Percentiles rank a stretch among this genome's conserved stretches.
These are phyloP conservation scores for Microvelia longipes DNA, from an alignment of 1,140 invertebrate genomes.

Conservation along the genomic window DNA sequence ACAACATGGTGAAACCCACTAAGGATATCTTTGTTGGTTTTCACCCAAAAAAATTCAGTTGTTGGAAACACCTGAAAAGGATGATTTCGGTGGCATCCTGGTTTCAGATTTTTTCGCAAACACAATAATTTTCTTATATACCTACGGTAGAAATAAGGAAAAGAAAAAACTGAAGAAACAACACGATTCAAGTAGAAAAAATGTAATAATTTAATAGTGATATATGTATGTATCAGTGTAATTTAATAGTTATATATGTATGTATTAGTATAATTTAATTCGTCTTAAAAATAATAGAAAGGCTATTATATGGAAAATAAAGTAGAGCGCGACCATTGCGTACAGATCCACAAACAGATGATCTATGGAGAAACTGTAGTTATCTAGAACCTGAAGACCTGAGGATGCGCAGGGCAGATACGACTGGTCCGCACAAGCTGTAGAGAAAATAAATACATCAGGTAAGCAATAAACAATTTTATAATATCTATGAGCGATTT, in stretches of 20 bases:
- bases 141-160: too few species aligned
- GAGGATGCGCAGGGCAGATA: slow-evolving; percentile 52
- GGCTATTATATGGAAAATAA: slow-evolving; percentile 50
- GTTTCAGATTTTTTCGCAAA: too few species aligned
- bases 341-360: slow-evolving; percentile 47
- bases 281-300: slow-evolving; percentile 48
- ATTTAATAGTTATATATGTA: not conserved
- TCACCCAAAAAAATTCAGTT: too few species aligned
- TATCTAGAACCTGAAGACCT: slow-evolving; percentile 50
- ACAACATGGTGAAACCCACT: too few species aligned
- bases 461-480: slow-evolving; percentile 2
- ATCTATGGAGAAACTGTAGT: slow-evolving; percentile 49
- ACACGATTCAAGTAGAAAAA: too few species aligned
- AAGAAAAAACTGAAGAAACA: too few species aligned
- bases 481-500: too few species aligned
- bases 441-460: slow-evolving; percentile 23
- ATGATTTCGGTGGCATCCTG: too few species aligned
- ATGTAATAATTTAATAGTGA: too few species aligned
- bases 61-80: too few species aligned
- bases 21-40: too few species aligned
- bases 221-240: not conserved
- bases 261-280: not conserved
- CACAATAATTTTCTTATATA: too few species aligned
- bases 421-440: slow-evolving; percentile 42
- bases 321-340: slow-evolving; percentile 45